Conservation (phyloP, 2,888 invertebrate species). For the Slavum lentiscoides region DNA sequence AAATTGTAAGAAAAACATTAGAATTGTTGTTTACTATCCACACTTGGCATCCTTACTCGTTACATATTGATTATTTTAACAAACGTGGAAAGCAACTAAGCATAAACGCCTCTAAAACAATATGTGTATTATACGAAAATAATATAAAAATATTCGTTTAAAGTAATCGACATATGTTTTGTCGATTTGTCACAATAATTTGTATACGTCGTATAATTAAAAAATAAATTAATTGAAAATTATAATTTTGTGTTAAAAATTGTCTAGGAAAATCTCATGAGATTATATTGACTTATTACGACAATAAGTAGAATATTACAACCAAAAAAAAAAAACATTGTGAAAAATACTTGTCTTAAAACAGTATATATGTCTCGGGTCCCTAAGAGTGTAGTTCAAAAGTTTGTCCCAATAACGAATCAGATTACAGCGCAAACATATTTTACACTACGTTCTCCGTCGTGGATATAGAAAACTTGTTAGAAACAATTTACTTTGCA, state of each 20-base stretch:
- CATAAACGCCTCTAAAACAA: too few relatives aligned
- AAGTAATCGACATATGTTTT: too few relatives aligned
- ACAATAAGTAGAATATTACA: background rate
- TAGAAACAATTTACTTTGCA: background rate
- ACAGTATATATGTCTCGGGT: too few relatives aligned
- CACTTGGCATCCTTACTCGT: background rate
- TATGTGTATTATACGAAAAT: too few relatives aligned
- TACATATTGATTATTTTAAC: background rate
- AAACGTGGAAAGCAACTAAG: too few relatives aligned
- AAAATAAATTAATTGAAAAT: too few relatives aligned
- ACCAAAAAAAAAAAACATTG: background rate
- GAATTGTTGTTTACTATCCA: background rate
- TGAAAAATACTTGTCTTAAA: background rate
- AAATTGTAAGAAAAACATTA: background rate
- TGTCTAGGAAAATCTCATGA: too few relatives aligned
- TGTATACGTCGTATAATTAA: too few relatives aligned
- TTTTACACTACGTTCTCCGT: background rate
- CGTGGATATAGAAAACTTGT: background rate
- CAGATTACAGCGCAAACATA: background rate
- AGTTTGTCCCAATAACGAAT: background rate
- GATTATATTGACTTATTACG: background rate
- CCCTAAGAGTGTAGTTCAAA: background rate
- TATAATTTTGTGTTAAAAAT: too few relatives aligned
- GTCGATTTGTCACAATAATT: too few relatives aligned
- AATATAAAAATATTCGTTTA: too few relatives aligned